These are phyloP conservation scores for Himalopsyche tibetana DNA, from an alignment of 2,888 invertebrate species.

Conservation along the genomic window DNA sequence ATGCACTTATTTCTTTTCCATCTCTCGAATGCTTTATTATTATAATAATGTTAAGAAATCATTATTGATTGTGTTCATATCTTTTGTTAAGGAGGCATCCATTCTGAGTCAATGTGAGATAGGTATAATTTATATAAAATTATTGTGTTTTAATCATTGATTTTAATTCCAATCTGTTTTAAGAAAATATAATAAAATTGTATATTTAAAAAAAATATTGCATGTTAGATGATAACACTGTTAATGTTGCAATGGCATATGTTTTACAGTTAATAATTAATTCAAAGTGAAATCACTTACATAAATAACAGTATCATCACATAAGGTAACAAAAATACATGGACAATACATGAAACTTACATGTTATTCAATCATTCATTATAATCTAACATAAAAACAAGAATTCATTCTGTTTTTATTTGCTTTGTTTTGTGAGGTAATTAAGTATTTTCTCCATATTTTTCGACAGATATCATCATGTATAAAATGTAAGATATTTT, in stretches of 20 bases:
- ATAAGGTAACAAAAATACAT: slow-evolving; percentile 28
- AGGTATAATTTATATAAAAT: too few relatives aligned
- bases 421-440: not conserved
- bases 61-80: too few relatives aligned
- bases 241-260: too few relatives aligned
- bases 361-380: not conserved
- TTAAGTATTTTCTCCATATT: not conserved
- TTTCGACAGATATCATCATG: slow-evolving; percentile 8
- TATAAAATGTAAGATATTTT: slow-evolving; percentile 16
- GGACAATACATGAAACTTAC: not conserved
- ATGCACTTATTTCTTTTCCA: too few relatives aligned
- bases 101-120: too few relatives aligned
- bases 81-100: too few relatives aligned
- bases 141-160: too few relatives aligned
- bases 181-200: not conserved
- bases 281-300: not conserved
- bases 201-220: not conserved
- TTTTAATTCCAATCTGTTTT: too few relatives aligned
- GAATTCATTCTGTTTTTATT: not conserved
- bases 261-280: not conserved
- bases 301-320: not conserved
- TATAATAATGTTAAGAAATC: too few relatives aligned
- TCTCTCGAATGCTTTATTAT: too few relatives aligned
- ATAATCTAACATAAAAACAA: not conserved
- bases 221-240: not conserved